Conservation (phyloP, 64 coral and sea anemone species). For the Dendrophyllia cribrosa region DNA sequence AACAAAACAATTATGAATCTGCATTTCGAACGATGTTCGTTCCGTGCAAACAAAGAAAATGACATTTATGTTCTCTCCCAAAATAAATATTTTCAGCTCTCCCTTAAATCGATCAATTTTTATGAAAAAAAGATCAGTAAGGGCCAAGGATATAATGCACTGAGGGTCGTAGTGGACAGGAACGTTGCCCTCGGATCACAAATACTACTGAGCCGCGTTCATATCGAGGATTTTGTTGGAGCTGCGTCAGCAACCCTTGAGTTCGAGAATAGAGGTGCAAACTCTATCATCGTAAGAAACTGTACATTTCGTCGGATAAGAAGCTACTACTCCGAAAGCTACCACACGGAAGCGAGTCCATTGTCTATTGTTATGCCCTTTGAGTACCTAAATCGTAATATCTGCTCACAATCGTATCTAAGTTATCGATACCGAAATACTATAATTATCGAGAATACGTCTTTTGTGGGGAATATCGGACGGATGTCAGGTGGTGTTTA, state of each 20-base stretch:
- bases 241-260: background rate
- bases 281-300: background rate
- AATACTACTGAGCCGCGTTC: too few species aligned
- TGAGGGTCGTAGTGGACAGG: background rate
- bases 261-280: background rate
- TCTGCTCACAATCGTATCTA: background rate
- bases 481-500: background rate
- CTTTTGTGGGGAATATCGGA: slow-evolving; percentile 15
- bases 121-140: background rate
- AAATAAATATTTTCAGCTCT: background rate
- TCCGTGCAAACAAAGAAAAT: background rate
- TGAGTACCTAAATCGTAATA: background rate
- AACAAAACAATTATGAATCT: background rate
- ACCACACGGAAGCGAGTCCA: background rate
- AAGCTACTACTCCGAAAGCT: background rate
- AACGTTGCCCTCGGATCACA: too few species aligned
- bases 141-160: background rate
- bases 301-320: background rate
- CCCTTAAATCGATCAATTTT: background rate
- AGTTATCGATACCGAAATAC: background rate
- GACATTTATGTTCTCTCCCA: background rate
- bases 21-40: background rate
- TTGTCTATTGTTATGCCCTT: background rate
- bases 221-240: background rate
- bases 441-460: background rate